Base-by-base conservation (phyloP, 2,113 vertebrate species). In the Nerophis lumbriciformis region DNA sequence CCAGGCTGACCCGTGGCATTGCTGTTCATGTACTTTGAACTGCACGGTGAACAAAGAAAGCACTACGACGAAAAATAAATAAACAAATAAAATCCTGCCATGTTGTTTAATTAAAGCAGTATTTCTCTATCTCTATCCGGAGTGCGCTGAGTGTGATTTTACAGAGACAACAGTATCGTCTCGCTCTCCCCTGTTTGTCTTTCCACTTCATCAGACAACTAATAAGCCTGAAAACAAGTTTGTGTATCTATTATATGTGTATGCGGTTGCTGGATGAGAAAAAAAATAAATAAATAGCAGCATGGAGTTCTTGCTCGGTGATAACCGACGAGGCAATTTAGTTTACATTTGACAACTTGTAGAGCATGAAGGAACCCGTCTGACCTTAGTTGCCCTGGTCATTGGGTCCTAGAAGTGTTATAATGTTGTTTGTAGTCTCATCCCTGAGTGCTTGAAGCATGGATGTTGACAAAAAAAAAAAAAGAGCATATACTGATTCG, bases 151-250 rank as follows among this genome's bases (percentile, higher is more conserved):
- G 12, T 59, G 39, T 60, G 51, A 69, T 68, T 56, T 72, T 56
- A 61, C 13, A n/a, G 54, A 65, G 37, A 19, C 52, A 55, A 16
- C 53, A 42, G 51, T 68, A 65, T 60, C 5, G 6, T 11, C 28
- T 44, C 50, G 73, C 15, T 48, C 53, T 52, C 61, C 58, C n/a
- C 37, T 77, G 72, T 79, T 79, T 78, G 66, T 83, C 71, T 81
- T 49, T 66, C 65, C 68, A 71, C 71, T 64, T 68, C 69, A 76
- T 76, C 63, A 79, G 68, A 79, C 71, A 71, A 60, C 72, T 78
- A 73, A 81, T 86, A 79, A 78, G 68, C 57, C 72, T 77, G 76
- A 79, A 71, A 78, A 79, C 61, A 80, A 72, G 74, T 64, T 64
- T 72, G 65, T 79, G 42, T 45, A 12, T 45, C 11, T 45, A 12